A percentile compares a stretch with the other conserved stretches of the same genome.
These are phyloP conservation scores for Carpatolechia fugitivella DNA, from an alignment of 2,888 invertebrate genomes.

Conservation along the genomic window DNA sequence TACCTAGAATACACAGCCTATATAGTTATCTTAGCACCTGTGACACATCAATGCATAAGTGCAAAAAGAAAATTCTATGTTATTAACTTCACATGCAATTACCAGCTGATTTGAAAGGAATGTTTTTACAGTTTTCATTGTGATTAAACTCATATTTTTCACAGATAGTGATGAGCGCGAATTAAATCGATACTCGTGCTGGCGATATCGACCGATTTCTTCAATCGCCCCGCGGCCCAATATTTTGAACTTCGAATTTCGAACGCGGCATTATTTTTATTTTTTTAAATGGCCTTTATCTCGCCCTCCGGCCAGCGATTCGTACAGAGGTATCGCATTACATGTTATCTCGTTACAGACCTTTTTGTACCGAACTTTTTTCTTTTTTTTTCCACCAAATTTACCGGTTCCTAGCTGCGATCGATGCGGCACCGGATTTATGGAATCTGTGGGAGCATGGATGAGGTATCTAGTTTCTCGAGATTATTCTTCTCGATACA, in stretches of 20 bases:
- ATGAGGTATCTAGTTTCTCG: slow-evolving; percentile 64
- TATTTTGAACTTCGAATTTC: slow-evolving; percentile 59
- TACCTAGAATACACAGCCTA: neutral
- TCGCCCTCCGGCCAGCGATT: slow-evolving; percentile 65
- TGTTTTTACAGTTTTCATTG: neutral
- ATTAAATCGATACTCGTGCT: slow-evolving; percentile 23
- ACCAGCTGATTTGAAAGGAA: neutral
- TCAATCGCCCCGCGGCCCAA: slow-evolving; percentile 48
- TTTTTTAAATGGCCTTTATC: slow-evolving; percentile 65
- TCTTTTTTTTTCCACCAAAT: slow-evolving; percentile 44
- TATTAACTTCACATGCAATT: slow-evolving; percentile 4
- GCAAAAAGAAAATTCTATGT: neutral
- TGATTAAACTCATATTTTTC: neutral
- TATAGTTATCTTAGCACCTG: neutral
- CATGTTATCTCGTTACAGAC: slow-evolving; percentile 69
- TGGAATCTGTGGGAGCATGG: slow-evolving; percentile 63
- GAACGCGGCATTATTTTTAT: slow-evolving; percentile 55
- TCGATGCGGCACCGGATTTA: slow-evolving; percentile 55
- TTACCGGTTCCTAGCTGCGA: slow-evolving; percentile 49
- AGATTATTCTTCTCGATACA: slow-evolving; percentile 65
- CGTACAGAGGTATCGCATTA: slow-evolving; percentile 72
- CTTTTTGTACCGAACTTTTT: slow-evolving; percentile 50
- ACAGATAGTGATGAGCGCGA: neutral
- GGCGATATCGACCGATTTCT: slow-evolving; percentile 47
- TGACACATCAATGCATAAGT: slow-evolving; percentile 1